These are phyloP conservation scores for Halichoerus grypus DNA, from an alignment of 2,113 vertebrate species.

Conservation along the genomic window DNA sequence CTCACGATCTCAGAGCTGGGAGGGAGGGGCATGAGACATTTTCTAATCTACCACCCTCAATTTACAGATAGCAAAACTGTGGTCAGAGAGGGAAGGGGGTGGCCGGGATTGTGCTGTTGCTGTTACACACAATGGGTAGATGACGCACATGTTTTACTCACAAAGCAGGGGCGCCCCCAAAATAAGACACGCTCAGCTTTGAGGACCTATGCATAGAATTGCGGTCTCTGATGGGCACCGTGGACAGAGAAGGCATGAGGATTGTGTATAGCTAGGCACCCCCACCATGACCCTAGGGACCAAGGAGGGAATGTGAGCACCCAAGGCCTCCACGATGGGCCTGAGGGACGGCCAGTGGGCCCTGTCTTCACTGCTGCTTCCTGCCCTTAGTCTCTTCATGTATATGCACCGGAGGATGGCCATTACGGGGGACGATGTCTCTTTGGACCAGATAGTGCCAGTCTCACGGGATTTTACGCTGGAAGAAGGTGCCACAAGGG, in stretches of 20 bases:
- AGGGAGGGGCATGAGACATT: not conserved
- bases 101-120: not conserved
- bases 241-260: not conserved
- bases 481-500: slow-evolving; percentile 91
- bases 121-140: not conserved
- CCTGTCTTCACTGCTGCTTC: slow-evolving; percentile 41
- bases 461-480: slow-evolving; percentile 91
- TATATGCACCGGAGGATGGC: slow-evolving; percentile 96
- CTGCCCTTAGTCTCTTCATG: slow-evolving; percentile 90
- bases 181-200: not conserved
- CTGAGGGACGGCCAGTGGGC: not conserved
- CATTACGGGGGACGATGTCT: slow-evolving; percentile 94
- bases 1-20: slow-evolving; percentile 11
- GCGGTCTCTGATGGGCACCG: not conserved
- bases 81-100: not conserved
- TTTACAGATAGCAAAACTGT: not conserved
- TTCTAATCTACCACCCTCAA: not conserved
- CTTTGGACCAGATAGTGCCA: slow-evolving; percentile 92
- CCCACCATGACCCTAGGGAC: not conserved
- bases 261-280: not conserved
- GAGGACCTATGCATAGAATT: not conserved
- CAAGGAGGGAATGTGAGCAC: not conserved
- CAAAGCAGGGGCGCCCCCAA: not conserved
- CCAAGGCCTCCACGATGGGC: not conserved
- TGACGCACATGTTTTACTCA: not conserved